These are phyloP conservation scores for Anadara kagoshimensis DNA, from an alignment of 1,140 invertebrate genomes.

Conservation along the genomic window DNA sequence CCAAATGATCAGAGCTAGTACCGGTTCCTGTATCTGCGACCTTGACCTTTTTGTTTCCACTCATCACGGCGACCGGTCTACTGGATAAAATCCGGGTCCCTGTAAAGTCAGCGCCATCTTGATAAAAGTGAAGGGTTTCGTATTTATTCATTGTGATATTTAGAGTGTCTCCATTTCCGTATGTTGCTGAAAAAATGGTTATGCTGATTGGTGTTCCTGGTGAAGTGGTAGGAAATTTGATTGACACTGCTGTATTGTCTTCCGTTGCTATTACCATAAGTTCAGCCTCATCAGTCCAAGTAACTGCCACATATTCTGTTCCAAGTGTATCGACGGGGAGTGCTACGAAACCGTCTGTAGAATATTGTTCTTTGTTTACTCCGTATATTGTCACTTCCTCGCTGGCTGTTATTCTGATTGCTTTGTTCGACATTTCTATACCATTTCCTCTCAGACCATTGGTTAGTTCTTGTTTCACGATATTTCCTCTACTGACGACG, in stretches of 20 bases:
- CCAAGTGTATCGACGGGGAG: conserved; percentile 1
- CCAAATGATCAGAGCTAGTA: neutral
- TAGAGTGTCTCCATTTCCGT: neutral
- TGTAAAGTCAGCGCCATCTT: neutral
- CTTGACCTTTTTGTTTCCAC: neutral
- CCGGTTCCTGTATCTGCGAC: neutral
- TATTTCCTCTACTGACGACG: neutral
- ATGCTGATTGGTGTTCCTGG: neutral
- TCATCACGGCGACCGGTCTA: neutral
- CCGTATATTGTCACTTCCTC: neutral
- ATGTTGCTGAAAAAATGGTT: neutral
- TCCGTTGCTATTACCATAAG: neutral
- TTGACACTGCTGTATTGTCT: neutral
- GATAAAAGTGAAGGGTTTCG: neutral
- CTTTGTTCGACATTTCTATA: conserved; percentile 2
- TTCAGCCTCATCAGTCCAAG: neutral
- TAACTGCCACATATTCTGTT: neutral
- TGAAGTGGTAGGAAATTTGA: neutral
- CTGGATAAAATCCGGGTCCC: neutral
- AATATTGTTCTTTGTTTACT: conserved; percentile 4
- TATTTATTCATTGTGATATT: neutral
- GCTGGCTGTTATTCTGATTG: neutral
- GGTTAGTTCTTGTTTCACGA: neutral
- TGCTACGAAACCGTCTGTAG: conserved; percentile 9
- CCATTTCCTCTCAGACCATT: neutral